Percentiles rank a stretch among this genome's conserved stretches.
Conservation (phyloP, 1,140 invertebrate genomes). For the Cherax destructor region DNA sequence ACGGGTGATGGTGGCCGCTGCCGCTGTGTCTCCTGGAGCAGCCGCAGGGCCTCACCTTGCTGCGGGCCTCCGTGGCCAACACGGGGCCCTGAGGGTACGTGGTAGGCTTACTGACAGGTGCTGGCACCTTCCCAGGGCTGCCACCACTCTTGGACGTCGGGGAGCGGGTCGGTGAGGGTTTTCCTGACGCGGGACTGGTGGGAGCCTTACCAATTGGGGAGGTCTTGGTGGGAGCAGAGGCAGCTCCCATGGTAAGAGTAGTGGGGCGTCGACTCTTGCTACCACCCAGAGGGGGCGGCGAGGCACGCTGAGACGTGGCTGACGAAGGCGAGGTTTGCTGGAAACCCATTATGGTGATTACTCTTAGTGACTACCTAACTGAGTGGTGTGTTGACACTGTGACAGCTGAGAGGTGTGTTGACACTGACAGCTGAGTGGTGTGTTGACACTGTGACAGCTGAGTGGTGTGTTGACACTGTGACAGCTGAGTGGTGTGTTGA, state of each 20-base stretch:
- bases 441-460: no score
- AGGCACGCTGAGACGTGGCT: background rate
- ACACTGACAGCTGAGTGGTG: no score
- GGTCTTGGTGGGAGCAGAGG: background rate
- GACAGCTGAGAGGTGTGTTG: background rate
- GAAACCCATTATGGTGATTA: background rate
- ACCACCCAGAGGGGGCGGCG: background rate
- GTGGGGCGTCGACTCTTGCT: slow-evolving; percentile 27
- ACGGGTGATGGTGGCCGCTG: slow-evolving; percentile 9
- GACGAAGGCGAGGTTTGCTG: background rate
- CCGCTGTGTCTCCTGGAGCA: slow-evolving; percentile 37
- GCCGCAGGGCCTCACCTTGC: slow-evolving; percentile 39
- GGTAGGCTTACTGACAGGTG: background rate
- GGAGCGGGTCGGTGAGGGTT: slow-evolving; percentile 15
- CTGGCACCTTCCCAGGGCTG: background rate
- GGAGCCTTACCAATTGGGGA: background rate
- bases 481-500: background rate
- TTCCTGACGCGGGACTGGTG: slow-evolving; percentile 17
- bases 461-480: background rate
- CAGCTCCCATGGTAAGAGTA: slow-evolving; percentile 9
- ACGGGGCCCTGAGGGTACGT: slow-evolving; percentile 23
- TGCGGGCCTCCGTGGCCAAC: slow-evolving; percentile 44
- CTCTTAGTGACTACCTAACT: background rate
- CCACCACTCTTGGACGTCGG: slow-evolving; percentile 15
- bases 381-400: background rate